These are phyloP conservation scores for Cecidostiba fungosa DNA, from an alignment of 2,888 invertebrate genomes.

Conservation along the genomic window DNA sequence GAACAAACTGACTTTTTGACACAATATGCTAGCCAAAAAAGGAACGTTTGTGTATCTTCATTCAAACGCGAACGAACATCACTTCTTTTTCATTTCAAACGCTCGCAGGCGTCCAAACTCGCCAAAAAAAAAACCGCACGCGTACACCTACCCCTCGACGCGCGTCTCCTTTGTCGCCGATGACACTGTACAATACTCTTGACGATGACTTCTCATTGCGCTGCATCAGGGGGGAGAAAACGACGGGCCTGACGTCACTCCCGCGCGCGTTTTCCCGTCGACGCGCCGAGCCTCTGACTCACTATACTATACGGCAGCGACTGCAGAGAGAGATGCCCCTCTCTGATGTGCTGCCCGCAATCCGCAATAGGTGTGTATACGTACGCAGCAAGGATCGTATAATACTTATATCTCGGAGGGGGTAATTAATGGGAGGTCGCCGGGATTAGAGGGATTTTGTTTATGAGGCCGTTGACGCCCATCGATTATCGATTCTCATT, in stretches of 20 bases:
- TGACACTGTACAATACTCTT: not conserved
- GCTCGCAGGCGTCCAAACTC: too few relatives aligned
- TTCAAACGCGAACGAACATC: too few relatives aligned
- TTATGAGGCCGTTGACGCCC: not conserved
- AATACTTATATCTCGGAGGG: conserved; percentile 44
- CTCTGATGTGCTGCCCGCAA: too few relatives aligned
- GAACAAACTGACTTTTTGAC: too few relatives aligned
- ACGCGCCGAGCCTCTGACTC: conserved; percentile 78
- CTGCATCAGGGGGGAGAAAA: not conserved
- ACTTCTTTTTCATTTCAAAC: too few relatives aligned
- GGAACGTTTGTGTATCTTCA: too few relatives aligned
- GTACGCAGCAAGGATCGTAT: conserved; percentile 30
- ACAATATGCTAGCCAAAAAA: too few relatives aligned
- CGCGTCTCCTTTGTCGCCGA: too few relatives aligned
- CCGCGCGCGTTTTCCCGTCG: conserved; percentile 69
- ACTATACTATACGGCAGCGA: too few relatives aligned
- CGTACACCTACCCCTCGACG: too few relatives aligned
- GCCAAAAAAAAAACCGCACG: too few relatives aligned
- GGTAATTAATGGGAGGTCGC: not conserved
- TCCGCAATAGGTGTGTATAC: not conserved
- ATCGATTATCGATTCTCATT: not conserved
- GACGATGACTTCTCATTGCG: conserved; percentile 9
- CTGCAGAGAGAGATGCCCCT: too few relatives aligned
- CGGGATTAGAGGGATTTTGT: not conserved
- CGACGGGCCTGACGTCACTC: conserved; percentile 75